A percentile compares a stretch with the other conserved stretches of the same genome.
Conservation (phyloP, 2,888 invertebrate species). For the Philereme vetulata region DNA sequence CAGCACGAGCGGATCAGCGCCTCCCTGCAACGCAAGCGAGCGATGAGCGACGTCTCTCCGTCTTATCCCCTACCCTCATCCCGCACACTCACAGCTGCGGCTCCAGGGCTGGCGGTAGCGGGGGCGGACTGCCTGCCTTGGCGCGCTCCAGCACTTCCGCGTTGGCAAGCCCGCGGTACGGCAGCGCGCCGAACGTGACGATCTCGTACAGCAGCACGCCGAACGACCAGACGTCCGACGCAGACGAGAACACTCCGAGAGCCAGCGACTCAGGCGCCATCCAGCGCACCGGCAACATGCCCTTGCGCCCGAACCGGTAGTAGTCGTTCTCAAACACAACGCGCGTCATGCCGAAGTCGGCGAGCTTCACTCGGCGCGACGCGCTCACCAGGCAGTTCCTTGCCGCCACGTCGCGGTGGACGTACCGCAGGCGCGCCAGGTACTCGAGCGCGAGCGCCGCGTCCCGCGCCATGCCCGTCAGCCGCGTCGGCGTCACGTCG, state of each 20-base stretch:
- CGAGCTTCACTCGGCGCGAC: conserved; percentile 89
- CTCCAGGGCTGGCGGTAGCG: conserved; percentile 90
- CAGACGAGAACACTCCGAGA: conserved; percentile 92
- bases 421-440: conserved; percentile 92
- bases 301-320: conserved; percentile 94
- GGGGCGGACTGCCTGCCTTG: conserved; percentile 88
- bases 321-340: conserved; percentile 94
- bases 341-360: conserved; percentile 97
- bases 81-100: conserved; percentile 88
- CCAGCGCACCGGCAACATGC: conserved; percentile 95
- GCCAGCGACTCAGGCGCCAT: conserved; percentile 96
- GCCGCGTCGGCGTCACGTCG: conserved; percentile 66
- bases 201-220: conserved; percentile 95
- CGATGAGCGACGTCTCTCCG: conserved; percentile 80
- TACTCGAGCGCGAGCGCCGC: conserved; percentile 93
- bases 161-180: conserved; percentile 94
- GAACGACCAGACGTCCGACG: conserved; percentile 96
- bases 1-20: conserved; percentile 91
- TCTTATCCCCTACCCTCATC: conserved; percentile 90
- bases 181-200: conserved; percentile 95
- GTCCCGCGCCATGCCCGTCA: conserved; percentile 95
- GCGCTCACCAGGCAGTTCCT: conserved; percentile 92
- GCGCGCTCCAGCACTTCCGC: conserved; percentile 92
- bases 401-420: conserved; percentile 94
- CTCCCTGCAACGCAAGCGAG: conserved; percentile 86